These are phyloP conservation scores for Eufriesea mexicana DNA, from an alignment of 1,140 invertebrate genomes.

Conservation along the genomic window DNA sequence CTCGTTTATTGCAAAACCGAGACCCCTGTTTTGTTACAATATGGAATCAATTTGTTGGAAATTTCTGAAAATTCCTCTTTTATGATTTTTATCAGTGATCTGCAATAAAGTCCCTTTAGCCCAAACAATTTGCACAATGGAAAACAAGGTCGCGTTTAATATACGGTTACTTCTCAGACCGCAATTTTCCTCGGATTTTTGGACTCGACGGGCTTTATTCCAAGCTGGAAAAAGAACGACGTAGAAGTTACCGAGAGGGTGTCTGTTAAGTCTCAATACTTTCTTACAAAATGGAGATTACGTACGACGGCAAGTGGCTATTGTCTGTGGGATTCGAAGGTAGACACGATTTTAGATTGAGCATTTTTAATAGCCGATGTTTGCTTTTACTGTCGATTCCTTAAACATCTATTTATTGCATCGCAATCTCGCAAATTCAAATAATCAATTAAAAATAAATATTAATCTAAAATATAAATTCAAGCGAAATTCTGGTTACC, in stretches of 20 bases:
- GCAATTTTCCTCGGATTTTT: background rate
- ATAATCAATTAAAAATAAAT: too few relatives aligned
- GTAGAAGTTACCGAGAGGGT: background rate
- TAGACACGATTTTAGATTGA: background rate
- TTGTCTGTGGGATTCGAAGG: background rate
- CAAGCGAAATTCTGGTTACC: too few relatives aligned
- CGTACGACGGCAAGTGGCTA: background rate
- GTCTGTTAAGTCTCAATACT: background rate
- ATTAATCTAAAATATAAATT: too few relatives aligned
- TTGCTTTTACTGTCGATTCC: background rate
- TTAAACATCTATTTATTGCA: too few relatives aligned
- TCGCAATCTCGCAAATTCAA: too few relatives aligned
- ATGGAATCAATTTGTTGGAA: too few relatives aligned
- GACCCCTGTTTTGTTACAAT: background rate
- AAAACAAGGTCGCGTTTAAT: background rate
- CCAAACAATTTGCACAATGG: background rate
- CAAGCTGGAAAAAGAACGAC: background rate
- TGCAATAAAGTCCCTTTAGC: background rate
- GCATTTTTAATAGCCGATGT: background rate
- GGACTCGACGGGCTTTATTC: background rate
- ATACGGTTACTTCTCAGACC: background rate
- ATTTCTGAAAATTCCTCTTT: too few relatives aligned
- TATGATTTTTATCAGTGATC: too few relatives aligned
- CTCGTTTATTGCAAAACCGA: too few relatives aligned
- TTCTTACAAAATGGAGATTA: background rate